These are phyloP conservation scores for Rattus rattus DNA, from an alignment of 2,113 vertebrate genomes.

Conservation along the genomic window DNA sequence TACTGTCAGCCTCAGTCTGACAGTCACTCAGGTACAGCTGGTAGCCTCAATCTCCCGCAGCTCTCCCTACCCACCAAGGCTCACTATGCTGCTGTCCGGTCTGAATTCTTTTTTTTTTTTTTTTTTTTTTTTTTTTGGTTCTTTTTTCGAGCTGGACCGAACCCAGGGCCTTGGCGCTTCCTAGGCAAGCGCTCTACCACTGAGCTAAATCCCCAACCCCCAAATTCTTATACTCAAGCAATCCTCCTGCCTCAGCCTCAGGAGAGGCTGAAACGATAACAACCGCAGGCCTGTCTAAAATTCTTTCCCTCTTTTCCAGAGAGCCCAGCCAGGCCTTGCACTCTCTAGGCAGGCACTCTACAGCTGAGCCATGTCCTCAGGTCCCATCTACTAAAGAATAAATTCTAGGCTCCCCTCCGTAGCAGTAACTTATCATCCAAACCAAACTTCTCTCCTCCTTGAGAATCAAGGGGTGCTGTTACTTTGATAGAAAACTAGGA, in stretches of 20 bases:
- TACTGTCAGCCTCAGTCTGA: neutral
- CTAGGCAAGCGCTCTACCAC: too few relatives aligned
- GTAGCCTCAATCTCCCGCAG: too few relatives aligned
- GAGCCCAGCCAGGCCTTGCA: neutral
- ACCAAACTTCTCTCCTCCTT: neutral
- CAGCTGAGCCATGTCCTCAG: neutral
- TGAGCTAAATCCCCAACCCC: too few relatives aligned
- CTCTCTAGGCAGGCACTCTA: too few relatives aligned
- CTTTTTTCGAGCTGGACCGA: too few relatives aligned
- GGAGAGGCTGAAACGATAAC: neutral
- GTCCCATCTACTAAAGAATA: neutral
- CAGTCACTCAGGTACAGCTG: accelerated
- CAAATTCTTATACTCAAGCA: neutral
- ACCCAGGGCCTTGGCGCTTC: too few relatives aligned
- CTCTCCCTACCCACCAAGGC: neutral
- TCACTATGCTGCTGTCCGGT: neutral
- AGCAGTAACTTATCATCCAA: neutral
- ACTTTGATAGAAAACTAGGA: accelerated
- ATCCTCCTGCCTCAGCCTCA: neutral
- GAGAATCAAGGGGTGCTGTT: neutral
- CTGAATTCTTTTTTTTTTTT: neutral
- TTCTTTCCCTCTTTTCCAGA: neutral
- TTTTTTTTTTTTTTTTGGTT: too few relatives aligned
- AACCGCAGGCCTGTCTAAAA: neutral
- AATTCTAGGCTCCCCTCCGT: neutral